A percentile compares a stretch with the other conserved stretches of the same genome.
Conservation (phyloP, 2,888 invertebrate genomes). For the Stictocephala bisonia region DNA sequence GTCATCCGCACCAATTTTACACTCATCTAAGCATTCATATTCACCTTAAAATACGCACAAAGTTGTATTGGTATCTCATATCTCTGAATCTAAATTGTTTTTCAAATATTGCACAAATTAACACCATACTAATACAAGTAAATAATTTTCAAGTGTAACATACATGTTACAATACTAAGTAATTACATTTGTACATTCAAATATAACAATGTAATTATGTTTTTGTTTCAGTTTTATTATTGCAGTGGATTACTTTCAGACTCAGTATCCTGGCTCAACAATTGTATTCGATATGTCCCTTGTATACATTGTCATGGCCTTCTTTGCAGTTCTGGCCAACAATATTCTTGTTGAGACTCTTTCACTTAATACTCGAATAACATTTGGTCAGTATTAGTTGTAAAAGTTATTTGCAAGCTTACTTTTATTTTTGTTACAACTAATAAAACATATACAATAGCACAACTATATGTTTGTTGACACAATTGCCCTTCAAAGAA, state of each 20-base stretch:
- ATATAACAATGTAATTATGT: background rate
- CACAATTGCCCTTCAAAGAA: slow-evolving; percentile 28
- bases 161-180: too few relatives aligned
- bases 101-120: too few relatives aligned
- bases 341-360: slow-evolving; percentile 86
- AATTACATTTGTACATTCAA: background rate
- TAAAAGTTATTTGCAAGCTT: background rate
- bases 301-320: slow-evolving; percentile 91
- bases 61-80: too few relatives aligned
- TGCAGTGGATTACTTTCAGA: slow-evolving; percentile 93
- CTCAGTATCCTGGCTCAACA: slow-evolving; percentile 83
- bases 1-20: too few relatives aligned
- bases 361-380: slow-evolving; percentile 84
- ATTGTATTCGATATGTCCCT: slow-evolving; percentile 94
- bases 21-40: too few relatives aligned
- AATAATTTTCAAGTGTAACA: too few relatives aligned
- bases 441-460: too few relatives aligned
- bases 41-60: too few relatives aligned
- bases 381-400: slow-evolving; percentile 78
- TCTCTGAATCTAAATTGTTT: too few relatives aligned
- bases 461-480: too few relatives aligned
- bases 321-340: slow-evolving; percentile 86
- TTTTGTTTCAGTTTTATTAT: slow-evolving; percentile 86
- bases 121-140: too few relatives aligned
- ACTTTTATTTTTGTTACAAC: background rate